Percentiles rank a stretch among this genome's conserved stretches.
Conservation (phyloP, 1,140 invertebrate species). For the Drosophila lacteicornis region DNA sequence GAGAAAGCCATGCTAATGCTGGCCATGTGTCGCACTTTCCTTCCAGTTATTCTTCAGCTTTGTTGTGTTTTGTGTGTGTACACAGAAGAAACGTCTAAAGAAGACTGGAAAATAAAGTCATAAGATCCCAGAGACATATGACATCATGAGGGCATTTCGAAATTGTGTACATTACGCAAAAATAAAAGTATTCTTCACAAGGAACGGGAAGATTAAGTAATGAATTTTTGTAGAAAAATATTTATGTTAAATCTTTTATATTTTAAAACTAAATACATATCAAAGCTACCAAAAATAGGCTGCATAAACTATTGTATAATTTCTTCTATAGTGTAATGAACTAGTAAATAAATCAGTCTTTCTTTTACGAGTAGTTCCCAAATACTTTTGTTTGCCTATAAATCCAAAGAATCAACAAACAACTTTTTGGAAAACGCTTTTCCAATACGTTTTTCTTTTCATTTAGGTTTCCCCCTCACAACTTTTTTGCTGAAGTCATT, state of each 20-base stretch:
- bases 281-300: no score
- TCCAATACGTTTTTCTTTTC: slow-evolving; percentile 15
- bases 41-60: slow-evolving; percentile 7
- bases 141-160: slow-evolving; percentile 26
- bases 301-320: background rate
- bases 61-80: slow-evolving; percentile 5
- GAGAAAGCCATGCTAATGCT: slow-evolving; percentile 47
- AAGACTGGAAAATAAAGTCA: slow-evolving; percentile 40
- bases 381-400: slow-evolving; percentile 14
- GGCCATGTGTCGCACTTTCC: slow-evolving; percentile 37
- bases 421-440: slow-evolving; percentile 12
- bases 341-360: slow-evolving; percentile 1
- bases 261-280: background rate
- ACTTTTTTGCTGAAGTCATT: slow-evolving; percentile 25
- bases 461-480: background rate
- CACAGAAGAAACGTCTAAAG: slow-evolving; percentile 26
- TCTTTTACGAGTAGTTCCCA: background rate
- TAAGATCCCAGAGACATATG: slow-evolving; percentile 37
- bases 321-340: background rate
- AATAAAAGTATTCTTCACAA: background rate
- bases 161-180: background rate
- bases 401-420: slow-evolving; percentile 14
- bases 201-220: background rate
- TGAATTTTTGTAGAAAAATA: background rate
- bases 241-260: background rate